These are phyloP conservation scores for Decapterus maruadsi DNA, from an alignment of 2,797 vertebrate species.

Conservation along the genomic window DNA sequence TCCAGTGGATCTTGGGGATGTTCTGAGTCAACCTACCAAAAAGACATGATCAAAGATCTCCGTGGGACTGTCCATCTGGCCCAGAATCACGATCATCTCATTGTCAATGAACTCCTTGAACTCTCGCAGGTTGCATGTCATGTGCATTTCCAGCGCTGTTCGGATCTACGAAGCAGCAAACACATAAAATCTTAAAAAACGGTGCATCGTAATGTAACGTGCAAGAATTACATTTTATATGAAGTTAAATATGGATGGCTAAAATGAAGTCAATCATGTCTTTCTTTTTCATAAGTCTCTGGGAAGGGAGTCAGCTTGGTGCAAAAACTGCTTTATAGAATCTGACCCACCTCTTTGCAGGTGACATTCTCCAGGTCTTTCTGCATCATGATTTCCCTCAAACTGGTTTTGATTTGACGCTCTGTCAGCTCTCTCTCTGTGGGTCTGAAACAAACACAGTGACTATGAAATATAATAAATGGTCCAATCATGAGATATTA, in stretches of 20 bases:
- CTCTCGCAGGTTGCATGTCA: slow-evolving; percentile 97
- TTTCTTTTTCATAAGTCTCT: neutral
- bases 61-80: slow-evolving; percentile 98
- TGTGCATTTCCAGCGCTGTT: slow-evolving; percentile 97
- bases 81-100: slow-evolving; percentile 98
- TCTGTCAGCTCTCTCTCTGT: slow-evolving; percentile 97
- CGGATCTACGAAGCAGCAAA: slow-evolving; percentile 87
- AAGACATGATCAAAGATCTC: slow-evolving; percentile 98
- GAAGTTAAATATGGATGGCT: neutral
- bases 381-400: slow-evolving; percentile 99
- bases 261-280: neutral
- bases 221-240: neutral
- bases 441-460: slow-evolving; percentile 84
- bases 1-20: neutral
- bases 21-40: slow-evolving; percentile 86
- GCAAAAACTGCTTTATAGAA: neutral
- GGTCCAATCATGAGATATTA: neutral
- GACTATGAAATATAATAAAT: neutral
- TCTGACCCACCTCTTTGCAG: slow-evolving; percentile 90
- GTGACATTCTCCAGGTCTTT: slow-evolving; percentile 98
- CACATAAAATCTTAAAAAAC: neutral
- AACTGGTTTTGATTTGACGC: slow-evolving; percentile 92
- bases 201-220: neutral
- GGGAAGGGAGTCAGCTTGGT: neutral
- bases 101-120: slow-evolving; percentile 99